These are phyloP conservation scores for Takifugu bimaculatus DNA, from an alignment of 2,113 vertebrate species.

Conservation along the genomic window DNA sequence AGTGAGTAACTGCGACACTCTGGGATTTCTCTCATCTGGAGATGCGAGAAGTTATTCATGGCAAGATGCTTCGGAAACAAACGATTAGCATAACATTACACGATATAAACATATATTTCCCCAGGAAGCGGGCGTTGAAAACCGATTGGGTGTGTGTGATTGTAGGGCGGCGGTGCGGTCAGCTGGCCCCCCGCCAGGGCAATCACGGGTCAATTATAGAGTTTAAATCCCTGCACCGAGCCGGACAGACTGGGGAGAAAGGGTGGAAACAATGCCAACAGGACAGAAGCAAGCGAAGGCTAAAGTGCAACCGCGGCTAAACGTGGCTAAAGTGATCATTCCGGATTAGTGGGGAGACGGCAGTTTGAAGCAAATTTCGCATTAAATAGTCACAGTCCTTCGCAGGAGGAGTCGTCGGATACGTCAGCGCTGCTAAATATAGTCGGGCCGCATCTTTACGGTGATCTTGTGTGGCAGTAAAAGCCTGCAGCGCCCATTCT, in stretches of 20 bases:
- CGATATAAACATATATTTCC: slow-evolving; percentile 27
- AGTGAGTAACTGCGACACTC: slow-evolving; percentile 18
- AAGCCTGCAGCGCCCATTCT: background rate
- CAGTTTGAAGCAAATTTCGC: too few relatives aligned
- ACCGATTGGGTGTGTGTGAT: background rate
- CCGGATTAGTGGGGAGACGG: too few relatives aligned
- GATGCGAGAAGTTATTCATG: slow-evolving; percentile 35
- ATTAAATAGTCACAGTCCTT: too few relatives aligned
- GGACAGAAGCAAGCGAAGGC: too few relatives aligned
- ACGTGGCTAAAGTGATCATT: too few relatives aligned
- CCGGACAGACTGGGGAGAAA: slow-evolving; percentile 15
- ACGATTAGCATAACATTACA: slow-evolving; percentile 30
- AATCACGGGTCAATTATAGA: slow-evolving; percentile 42
- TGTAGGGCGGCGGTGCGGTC: slow-evolving; percentile 2
- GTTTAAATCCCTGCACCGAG: slow-evolving; percentile 16
- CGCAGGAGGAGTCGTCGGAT: too few relatives aligned
- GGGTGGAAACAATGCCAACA: background rate
- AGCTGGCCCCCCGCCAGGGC: slow-evolving; percentile 31
- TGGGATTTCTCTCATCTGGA: slow-evolving; percentile 17
- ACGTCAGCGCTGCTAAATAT: too few relatives aligned
- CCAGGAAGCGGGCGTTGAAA: slow-evolving; percentile 12
- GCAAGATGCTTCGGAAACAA: slow-evolving; percentile 20
- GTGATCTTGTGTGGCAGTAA: background rate
- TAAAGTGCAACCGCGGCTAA: too few relatives aligned
- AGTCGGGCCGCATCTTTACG: too few relatives aligned